phyloP scores from a whole-genome alignment of 64 coral and sea anemone species.

The Pocillopora damicornis region DNA sequence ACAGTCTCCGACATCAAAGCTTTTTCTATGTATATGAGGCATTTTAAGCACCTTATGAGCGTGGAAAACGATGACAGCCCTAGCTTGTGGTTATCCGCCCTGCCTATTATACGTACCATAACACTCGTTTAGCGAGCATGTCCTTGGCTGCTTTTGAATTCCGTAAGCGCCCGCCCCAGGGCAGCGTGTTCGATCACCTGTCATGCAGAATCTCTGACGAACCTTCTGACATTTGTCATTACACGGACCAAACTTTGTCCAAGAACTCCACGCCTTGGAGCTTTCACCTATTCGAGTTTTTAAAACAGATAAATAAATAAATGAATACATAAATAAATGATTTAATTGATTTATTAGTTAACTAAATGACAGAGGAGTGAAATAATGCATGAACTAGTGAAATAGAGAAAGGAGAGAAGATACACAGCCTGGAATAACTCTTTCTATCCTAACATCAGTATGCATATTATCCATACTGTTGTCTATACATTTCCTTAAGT shows the following conservation, averaged over 20 bases:
- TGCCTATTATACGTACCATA: conserved; percentile 28
- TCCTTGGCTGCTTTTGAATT: conserved; percentile 34
- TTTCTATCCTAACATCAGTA: too few species aligned
- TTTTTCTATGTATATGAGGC: too few species aligned
- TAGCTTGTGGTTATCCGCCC: neutral
- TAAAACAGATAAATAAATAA: neutral
- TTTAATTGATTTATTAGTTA: neutral
- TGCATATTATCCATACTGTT: too few species aligned
- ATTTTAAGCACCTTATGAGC: too few species aligned
- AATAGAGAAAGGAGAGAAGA: too few species aligned
- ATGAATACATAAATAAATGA: neutral
- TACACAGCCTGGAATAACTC: too few species aligned
- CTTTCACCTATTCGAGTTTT: neutral
- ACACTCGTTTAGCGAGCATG: conserved; percentile 60
- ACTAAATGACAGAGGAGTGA: neutral
- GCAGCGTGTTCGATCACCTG: conserved; percentile 40
- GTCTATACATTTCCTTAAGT: too few species aligned
- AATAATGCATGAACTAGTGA: too few species aligned
- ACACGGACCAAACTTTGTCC: conserved; percentile 71
- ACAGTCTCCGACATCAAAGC: neutral
- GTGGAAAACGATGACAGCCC: too few species aligned
- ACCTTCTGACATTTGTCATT: conserved; percentile 47
- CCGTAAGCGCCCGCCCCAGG: conserved; percentile 46
- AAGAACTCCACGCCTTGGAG: conserved; percentile 47
- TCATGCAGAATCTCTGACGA: conserved; percentile 65